A percentile compares a stretch with the other conserved stretches of the same genome.
These are phyloP conservation scores for Neelides sp. DNA, from an alignment of 1,140 invertebrate species.

Conservation along the genomic window DNA sequence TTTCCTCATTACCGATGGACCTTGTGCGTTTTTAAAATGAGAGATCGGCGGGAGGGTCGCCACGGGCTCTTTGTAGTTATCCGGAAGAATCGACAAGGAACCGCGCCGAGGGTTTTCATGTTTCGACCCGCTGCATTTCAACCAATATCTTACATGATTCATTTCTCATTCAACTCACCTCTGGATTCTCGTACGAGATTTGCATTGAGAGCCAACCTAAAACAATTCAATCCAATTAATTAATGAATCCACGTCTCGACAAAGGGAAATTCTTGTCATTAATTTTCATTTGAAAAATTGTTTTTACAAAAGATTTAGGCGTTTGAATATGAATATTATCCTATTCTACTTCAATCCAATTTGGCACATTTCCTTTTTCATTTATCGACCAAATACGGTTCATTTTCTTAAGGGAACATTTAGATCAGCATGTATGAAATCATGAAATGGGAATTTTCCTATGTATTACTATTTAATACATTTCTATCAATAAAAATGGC, in stretches of 20 bases:
- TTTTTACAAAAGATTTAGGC: too few relatives aligned
- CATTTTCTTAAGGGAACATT: too few relatives aligned
- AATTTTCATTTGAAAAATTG: not conserved
- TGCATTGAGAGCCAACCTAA: too few relatives aligned
- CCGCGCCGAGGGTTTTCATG: not conserved
- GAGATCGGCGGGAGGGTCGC: slow-evolving; percentile 23
- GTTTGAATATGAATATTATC: too few relatives aligned
- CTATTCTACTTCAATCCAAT: too few relatives aligned
- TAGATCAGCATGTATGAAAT: too few relatives aligned
- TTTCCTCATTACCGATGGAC: not conserved
- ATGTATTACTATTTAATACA: too few relatives aligned
- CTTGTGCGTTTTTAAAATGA: not conserved
- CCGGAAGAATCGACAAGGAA: slow-evolving; percentile 11
- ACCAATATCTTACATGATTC: slow-evolving; percentile 6
- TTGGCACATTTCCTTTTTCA: too few relatives aligned
- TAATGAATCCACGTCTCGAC: not conserved
- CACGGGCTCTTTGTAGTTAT: slow-evolving; percentile 21
- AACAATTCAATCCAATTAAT: too few relatives aligned
- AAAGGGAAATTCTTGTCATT: not conserved
- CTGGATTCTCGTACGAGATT: not conserved
- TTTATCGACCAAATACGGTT: too few relatives aligned
- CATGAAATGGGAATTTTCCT: too few relatives aligned
- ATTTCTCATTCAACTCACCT: not conserved
- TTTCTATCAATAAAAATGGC: too few relatives aligned
- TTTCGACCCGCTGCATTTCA: slow-evolving; percentile 1